phyloP scores from a whole-genome alignment of 2,797 vertebrate genomes.

The Acanthurus tractus region DNA sequence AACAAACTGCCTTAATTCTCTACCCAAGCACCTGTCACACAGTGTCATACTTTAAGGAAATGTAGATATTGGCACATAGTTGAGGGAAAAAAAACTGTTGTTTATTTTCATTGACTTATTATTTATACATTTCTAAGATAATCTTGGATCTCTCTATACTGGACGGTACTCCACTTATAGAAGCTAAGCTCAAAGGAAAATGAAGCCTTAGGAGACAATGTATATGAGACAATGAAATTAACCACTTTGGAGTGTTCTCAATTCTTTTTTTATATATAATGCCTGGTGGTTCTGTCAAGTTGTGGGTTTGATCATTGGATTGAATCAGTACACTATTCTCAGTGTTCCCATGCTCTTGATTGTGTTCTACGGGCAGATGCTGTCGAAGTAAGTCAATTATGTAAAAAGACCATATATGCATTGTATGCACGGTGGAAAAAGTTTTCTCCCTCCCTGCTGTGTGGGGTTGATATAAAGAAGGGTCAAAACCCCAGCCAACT shows the following conservation, averaged over 20 bases:
- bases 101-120: too few species aligned
- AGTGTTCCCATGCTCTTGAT: background rate
- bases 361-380: slow-evolving; percentile 10
- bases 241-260: slow-evolving; percentile 1
- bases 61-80: background rate
- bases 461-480: slow-evolving; percentile 44
- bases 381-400: background rate
- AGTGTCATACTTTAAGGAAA: slow-evolving; percentile 2
- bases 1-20: slow-evolving; percentile 6
- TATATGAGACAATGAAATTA: slow-evolving; percentile 15
- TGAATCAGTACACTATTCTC: background rate
- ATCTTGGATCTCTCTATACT: background rate
- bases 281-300: background rate
- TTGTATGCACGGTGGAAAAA: background rate
- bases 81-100: too few species aligned
- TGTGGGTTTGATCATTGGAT: background rate
- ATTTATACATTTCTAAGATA: too few species aligned
- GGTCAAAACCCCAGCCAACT: slow-evolving; percentile 4
- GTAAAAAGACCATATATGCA: slow-evolving; percentile 12
- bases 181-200: slow-evolving; percentile 10
- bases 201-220: background rate
- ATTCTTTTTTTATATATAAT: background rate
- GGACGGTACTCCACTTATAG: background rate
- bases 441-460: slow-evolving; percentile 44
- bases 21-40: background rate